phyloP scores from a whole-genome alignment of 1,140 invertebrate genomes.

The Papilio glaucus region DNA sequence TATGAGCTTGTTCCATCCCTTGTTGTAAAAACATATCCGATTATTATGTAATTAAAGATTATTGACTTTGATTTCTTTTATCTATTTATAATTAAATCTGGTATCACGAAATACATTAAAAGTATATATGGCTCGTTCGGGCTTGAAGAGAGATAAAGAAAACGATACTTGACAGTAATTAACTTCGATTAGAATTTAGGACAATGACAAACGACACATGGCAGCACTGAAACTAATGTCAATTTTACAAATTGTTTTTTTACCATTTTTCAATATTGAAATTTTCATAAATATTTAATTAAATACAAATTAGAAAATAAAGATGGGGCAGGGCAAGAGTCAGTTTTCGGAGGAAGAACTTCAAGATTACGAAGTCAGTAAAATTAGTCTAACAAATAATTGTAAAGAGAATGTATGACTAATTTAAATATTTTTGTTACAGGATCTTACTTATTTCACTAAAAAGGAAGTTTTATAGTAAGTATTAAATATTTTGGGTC shows the following conservation, averaged over 20 bases:
- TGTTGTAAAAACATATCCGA: not conserved
- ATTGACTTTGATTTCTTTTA: not conserved
- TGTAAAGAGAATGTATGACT: conserved; percentile 31
- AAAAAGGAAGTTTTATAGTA: conserved; percentile 96
- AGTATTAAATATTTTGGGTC: conserved; percentile 84
- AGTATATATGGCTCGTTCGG: not conserved
- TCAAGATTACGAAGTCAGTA: conserved; percentile 92
- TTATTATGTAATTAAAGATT: not conserved
- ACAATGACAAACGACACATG: not conserved
- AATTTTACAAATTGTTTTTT: not conserved
- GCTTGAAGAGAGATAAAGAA: not conserved
- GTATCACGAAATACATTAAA: not conserved
- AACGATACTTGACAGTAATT: not conserved
- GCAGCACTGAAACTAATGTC: conserved; percentile 3
- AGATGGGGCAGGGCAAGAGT: conserved; percentile 91
- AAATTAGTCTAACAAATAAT: conserved; percentile 9
- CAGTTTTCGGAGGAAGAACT: conserved; percentile 94
- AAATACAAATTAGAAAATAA: conserved; percentile 21
- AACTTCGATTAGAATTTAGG: not conserved
- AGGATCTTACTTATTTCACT: conserved; percentile 95
- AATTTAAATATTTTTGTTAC: conserved; percentile 69
- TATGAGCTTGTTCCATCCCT: conserved; percentile 85
- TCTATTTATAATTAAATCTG: not conserved
- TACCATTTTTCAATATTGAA: not conserved
- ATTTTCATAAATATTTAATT: not conserved